Conservation (phyloP, 2,797 vertebrate species). For the Hydrolagus colliei region DNA sequence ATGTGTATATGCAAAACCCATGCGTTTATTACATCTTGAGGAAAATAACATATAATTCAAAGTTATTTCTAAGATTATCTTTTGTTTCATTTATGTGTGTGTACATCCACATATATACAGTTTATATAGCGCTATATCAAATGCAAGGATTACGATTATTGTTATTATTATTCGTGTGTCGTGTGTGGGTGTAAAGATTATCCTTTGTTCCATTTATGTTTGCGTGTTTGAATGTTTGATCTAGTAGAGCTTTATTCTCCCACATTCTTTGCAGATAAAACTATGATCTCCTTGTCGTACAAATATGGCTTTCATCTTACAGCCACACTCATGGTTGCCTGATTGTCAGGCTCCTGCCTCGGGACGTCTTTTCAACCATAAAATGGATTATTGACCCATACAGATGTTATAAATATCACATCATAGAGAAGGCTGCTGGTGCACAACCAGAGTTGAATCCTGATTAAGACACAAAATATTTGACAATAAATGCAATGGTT, state of each 20-base stretch:
- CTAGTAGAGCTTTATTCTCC: not conserved
- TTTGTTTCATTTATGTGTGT: no score
- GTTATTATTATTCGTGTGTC: no score
- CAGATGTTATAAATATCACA: not conserved
- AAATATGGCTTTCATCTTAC: not conserved
- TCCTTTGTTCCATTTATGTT: no score
- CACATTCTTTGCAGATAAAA: not conserved
- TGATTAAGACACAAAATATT: not conserved
- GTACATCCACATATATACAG: no score
- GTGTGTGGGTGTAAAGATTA: no score
- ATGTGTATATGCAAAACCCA: no score
- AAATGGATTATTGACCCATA: conserved; percentile 3
- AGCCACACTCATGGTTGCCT: not conserved
- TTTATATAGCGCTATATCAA: no score
- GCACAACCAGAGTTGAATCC: conserved; percentile 13
- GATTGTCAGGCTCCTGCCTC: not conserved
- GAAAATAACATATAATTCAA: no score
- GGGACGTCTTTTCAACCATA: not conserved
- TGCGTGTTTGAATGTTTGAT: no score
- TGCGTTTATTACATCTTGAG: no score
- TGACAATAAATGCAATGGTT: not conserved
- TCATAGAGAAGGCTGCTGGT: not conserved
- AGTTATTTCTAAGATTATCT: no score
- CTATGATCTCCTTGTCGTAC: not conserved
- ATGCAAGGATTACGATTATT: no score